A percentile compares a stretch with the other conserved stretches of the same genome.
phyloP scores from a whole-genome alignment of 2,888 invertebrate species.

The Tuberolachnus salignus region DNA sequence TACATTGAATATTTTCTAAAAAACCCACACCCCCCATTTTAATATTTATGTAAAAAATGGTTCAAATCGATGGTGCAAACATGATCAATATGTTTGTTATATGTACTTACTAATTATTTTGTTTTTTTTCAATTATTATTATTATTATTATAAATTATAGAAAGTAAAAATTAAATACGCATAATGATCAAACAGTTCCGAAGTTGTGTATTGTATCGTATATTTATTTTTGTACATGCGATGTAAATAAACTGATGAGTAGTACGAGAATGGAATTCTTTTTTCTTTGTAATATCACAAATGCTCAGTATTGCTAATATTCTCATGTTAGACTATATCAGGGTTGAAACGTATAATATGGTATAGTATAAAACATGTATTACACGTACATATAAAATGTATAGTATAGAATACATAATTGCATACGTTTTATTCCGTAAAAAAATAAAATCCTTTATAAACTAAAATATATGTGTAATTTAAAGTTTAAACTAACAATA shows the following conservation, averaged over 20 bases:
- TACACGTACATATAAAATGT: no score
- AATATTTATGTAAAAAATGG: conserved; percentile 25
- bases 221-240: conserved; percentile 53
- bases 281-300: conserved; percentile 23
- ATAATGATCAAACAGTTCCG: conserved; percentile 46
- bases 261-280: conserved; percentile 43
- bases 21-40: not conserved
- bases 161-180: conserved; percentile 45
- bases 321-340: no score
- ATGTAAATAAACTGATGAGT: conserved; percentile 56
- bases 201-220: conserved; percentile 50
- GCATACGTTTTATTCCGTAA: no score
- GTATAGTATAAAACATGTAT: no score
- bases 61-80: conserved; percentile 26
- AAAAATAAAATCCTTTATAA: no score
- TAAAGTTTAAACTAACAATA: no score
- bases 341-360: no score
- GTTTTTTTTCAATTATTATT: no score
- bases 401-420: no score
- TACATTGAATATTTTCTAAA: conserved; percentile 20
- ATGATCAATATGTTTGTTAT: conserved; percentile 16
- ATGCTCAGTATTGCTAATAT: conserved; percentile 5
- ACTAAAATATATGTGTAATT: no score
- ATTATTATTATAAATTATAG: conserved; percentile 27
- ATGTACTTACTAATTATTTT: no score